Evolutionary conservation across 2,888 invertebrate genomes (phyloP).

Genomic region (Chamaedrilus cognettii): DNA sequence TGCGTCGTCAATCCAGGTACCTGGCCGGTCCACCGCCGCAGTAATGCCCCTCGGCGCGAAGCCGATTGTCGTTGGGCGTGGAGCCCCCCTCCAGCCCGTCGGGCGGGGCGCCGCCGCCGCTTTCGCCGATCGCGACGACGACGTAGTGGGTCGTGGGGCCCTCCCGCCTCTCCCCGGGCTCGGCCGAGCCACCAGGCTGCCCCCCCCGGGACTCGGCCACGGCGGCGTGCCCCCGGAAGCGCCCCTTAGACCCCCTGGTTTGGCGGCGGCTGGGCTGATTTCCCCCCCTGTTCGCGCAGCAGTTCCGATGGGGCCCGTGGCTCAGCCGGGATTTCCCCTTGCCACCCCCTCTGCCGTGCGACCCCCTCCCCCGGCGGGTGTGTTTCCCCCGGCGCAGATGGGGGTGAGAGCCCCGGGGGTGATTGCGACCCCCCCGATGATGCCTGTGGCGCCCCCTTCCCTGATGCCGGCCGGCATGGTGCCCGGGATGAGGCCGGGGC

Average conservation of each 20-base stretch:
- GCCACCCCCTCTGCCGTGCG: neutral
- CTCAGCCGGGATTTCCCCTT: neutral
- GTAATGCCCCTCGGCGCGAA: constrained; percentile 14
- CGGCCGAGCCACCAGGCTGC: too few species aligned
- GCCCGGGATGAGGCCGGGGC: too few species aligned
- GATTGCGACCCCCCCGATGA: too few species aligned
- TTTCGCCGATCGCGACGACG: constrained; percentile 6
- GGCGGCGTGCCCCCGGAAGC: too few species aligned
- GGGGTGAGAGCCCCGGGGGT: too few species aligned
- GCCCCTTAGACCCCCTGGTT: constrained; percentile 5
- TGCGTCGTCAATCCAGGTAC: neutral
- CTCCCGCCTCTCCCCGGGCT: too few species aligned
- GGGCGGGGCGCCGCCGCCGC: constrained; percentile 12
- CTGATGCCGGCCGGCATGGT: too few species aligned
- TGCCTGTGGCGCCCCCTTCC: too few species aligned
- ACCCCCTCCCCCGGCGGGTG: too few species aligned
- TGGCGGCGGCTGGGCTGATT: neutral
- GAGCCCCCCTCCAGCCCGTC: constrained; percentile 17
- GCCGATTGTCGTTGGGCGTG: constrained; percentile 17
- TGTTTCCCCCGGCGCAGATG: too few species aligned
- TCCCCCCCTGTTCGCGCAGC: neutral
- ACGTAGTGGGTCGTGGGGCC: neutral
- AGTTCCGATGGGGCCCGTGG: neutral
- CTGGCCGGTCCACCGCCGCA: constrained; percentile 3
- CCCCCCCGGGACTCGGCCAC: too few species aligned